Evolutionary conservation across 2,797 vertebrate genomes (phyloP).

Genomic region (Philypnodon macrostomus): DNA sequence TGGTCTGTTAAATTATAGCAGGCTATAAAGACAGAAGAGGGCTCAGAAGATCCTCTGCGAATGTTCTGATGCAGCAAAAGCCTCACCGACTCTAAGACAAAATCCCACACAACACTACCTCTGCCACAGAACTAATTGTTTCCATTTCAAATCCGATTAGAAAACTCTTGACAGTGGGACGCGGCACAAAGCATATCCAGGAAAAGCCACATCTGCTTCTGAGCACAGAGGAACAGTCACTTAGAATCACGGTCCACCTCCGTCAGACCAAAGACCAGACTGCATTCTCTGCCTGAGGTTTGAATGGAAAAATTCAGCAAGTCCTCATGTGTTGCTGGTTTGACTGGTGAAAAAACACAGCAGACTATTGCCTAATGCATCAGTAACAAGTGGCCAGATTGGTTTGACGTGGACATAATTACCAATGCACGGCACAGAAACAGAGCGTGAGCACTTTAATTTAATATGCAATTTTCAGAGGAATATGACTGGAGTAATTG

Average conservation of each 20-base stretch:
- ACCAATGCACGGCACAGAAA: constrained; percentile 22
- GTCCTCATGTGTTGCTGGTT: constrained; percentile 30
- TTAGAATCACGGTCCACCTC: constrained; percentile 42
- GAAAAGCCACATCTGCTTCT: constrained; percentile 57
- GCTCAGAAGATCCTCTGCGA: constrained; percentile 28
- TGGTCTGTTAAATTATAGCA: constrained; percentile 6
- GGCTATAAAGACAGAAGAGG: neutral
- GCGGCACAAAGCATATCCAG: constrained; percentile 48
- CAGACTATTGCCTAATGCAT: constrained; percentile 46
- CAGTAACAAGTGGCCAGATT: constrained; percentile 54
- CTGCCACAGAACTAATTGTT: constrained; percentile 66
- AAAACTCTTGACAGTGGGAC: constrained; percentile 60
- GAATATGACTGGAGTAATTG: constrained; percentile 55
- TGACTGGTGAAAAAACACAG: constrained; percentile 50
- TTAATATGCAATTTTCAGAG: constrained; percentile 47
- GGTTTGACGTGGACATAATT: constrained; percentile 49
- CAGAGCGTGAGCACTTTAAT: constrained; percentile 43
- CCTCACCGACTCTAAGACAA: constrained; percentile 25
- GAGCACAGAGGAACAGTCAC: constrained; percentile 35
- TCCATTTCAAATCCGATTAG: constrained; percentile 73
- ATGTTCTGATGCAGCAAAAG: constrained; percentile 47
- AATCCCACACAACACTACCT: constrained; percentile 48
- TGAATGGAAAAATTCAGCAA: constrained; percentile 52
- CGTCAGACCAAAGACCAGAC: constrained; percentile 44
- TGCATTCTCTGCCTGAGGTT: constrained; percentile 55